Base-by-base conservation (phyloP, 2,113 vertebrate species). In the Xenotilapia leptura region DNA sequence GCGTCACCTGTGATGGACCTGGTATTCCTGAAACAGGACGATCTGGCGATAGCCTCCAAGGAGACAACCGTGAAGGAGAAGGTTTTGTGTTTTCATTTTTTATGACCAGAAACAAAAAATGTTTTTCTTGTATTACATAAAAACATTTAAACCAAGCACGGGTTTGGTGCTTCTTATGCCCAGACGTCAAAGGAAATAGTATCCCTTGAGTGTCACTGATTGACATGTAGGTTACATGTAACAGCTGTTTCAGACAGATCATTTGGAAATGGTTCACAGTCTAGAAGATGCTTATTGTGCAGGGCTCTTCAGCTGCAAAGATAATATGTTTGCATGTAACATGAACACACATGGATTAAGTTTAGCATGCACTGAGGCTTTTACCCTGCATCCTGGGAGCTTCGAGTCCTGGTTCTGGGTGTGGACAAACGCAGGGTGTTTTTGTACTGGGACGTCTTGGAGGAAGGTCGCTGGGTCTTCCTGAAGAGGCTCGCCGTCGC, bases 391-490 rank as follows among this genome's bases (percentile, higher is more conserved):
- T 93, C 92, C 85, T 86, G 91, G 86, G 81, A 58, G 45, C 83
- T 65, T 11, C 60, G 7, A 45, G 82, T 75, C 33, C 92, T 86
- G 49, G 23, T 31, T 88, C 33, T 95, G 21, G 94, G 95, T 21
- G 94, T 90, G 0, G 95, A 94, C 83, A 96, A 60, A 23, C 92
- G 92, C 75, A 89, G 79, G 23, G 90, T 87, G 68, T 86, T 86
- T 54, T 94, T 60, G 1, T 92, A 90, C 87, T 89, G 93, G 14
- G 79, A 73, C 3, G 84, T 47, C 51, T 36, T 77, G 33, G 89
- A 93, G 84, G 91, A 91, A 91, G 91, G 86, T 83, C 42, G 73
- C 28, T 3, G 65, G 40, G 62, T 91, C 83, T 90, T 95, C 88
- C 89, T 95, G 82, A 68, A 90, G 89, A 73, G 80, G 58, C 73